Evolutionary conservation across 2,888 invertebrate genomes (phyloP).

Genomic region (Aproaerema taeniolella): DNA sequence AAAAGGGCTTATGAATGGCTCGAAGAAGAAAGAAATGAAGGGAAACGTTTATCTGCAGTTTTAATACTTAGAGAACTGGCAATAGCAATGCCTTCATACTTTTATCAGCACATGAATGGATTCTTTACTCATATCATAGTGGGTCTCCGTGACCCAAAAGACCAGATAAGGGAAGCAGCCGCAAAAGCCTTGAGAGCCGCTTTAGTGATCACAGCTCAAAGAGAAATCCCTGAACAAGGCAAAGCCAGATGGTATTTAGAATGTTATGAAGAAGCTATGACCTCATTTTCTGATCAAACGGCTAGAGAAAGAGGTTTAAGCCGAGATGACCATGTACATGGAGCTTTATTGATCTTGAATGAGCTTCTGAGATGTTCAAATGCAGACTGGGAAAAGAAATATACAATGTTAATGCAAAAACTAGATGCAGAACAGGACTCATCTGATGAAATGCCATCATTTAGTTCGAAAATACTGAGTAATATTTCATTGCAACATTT

Average conservation of each 20-base stretch:
- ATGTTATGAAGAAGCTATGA: slow-evolving; percentile 92
- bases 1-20: slow-evolving; percentile 97
- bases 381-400: slow-evolving; percentile 89
- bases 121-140: slow-evolving; percentile 95
- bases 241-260: slow-evolving; percentile 94
- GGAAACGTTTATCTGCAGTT: slow-evolving; percentile 93
- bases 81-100: slow-evolving; percentile 97
- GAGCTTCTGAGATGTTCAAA: slow-evolving; percentile 95
- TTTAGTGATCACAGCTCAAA: slow-evolving; percentile 93
- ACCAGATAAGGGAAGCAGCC: slow-evolving; percentile 93
- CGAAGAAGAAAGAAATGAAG: slow-evolving; percentile 91
- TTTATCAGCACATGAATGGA: slow-evolving; percentile 93
- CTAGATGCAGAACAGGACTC: slow-evolving; percentile 64
- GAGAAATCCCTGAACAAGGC: slow-evolving; percentile 93
- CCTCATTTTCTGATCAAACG: slow-evolving; percentile 82
- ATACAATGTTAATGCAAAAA: slow-evolving; percentile 83
- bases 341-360: slow-evolving; percentile 93
- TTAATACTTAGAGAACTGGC: slow-evolving; percentile 95
- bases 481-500: slow-evolving; percentile 46
- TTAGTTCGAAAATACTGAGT: slow-evolving; percentile 66
- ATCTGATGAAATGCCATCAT: slow-evolving; percentile 69
- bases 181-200: slow-evolving; percentile 96
- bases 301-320: slow-evolving; percentile 80
- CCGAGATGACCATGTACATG: slow-evolving; percentile 94
- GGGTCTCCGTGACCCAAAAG: slow-evolving; percentile 93